Base-by-base conservation (phyloP, 2,797 vertebrate species). In the Pipistrellus pygmaeus region DNA sequence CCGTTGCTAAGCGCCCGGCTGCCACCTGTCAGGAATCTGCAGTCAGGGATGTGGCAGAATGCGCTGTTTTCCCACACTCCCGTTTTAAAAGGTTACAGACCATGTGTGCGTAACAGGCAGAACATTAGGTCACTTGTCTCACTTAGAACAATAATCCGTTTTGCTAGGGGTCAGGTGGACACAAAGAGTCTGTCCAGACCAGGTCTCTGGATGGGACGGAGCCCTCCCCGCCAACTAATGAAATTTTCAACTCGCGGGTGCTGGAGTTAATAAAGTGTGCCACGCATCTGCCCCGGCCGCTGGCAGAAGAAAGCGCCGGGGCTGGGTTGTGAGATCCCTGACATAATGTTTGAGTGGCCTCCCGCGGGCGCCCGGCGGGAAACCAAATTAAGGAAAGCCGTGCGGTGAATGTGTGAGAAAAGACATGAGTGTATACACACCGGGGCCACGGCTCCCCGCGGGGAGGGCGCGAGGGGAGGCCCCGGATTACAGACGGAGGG, bases 111-210 rank as follows among this genome's bases (percentile, higher is more conserved):
- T 98, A 98, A 98, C 98, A 98, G 98, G 98, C 98, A 98, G 98
- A 98, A 98, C 98, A 98, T 98, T 98, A 98, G 98, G 98, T 98
- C 98, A 97, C 98, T 98, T 98, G 98, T 98, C 98, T 98, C 98
- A 98, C 98, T 98, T 98, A 98, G 98, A 98, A 98, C 98, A 98
- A 98, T 99, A 98, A 99, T 99, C 98, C 98, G 90, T 98, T 98
- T 98, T 98, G 98, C 98, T 98, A 98, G 98, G 98, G 98, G 98
- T 99, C 98, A 99, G 97, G 95, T 97, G 97, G 97, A 98, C 98
- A 98, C 98, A 98, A 99, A 98, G 98, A 97, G 97, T 98, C 98
- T 98, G 98, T 98, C 98, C 98, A 98, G 97, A 98, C 98, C 97
- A 98, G 98, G 97, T 98, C 98, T 98, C 98, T 98, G 98, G 98